Conservation (phyloP, 1,140 invertebrate genomes). For the Trinorchestia longiramus region DNA sequence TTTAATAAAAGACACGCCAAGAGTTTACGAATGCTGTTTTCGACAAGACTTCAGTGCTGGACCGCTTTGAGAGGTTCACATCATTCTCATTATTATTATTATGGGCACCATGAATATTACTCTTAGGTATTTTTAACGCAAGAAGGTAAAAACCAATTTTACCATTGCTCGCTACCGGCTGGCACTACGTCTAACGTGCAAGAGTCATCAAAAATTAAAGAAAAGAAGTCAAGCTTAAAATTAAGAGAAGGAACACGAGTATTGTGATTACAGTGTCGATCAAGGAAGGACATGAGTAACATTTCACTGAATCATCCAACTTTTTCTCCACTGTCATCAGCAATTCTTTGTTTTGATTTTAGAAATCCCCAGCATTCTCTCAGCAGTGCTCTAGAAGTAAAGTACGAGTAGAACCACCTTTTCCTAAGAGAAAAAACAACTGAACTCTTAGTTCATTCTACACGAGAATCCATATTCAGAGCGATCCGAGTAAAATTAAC, state of each 20-base stretch:
- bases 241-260: conserved; percentile 38
- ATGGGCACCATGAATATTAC: conserved; percentile 4
- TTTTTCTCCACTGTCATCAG: background rate
- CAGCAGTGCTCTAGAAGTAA: background rate
- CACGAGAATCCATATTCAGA: background rate
- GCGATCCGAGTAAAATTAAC: background rate
- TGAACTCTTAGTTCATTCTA: background rate
- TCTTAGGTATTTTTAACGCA: conserved; percentile 1
- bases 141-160: conserved; percentile 2
- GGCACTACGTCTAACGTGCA: conserved; percentile 45
- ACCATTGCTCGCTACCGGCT: conserved; percentile 34
- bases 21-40: conserved; percentile 23
- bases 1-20: background rate
- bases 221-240: conserved; percentile 24
- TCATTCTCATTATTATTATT: background rate
- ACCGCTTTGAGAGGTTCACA: background rate
- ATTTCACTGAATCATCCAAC: background rate
- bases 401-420: background rate
- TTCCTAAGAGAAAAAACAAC: background rate
- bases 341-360: background rate
- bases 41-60: conserved; percentile 24
- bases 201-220: background rate
- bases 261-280: background rate
- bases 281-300: background rate
- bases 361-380: background rate